Base-by-base conservation (phyloP, 2,113 vertebrate genomes). In the Python bivittatus region DNA sequence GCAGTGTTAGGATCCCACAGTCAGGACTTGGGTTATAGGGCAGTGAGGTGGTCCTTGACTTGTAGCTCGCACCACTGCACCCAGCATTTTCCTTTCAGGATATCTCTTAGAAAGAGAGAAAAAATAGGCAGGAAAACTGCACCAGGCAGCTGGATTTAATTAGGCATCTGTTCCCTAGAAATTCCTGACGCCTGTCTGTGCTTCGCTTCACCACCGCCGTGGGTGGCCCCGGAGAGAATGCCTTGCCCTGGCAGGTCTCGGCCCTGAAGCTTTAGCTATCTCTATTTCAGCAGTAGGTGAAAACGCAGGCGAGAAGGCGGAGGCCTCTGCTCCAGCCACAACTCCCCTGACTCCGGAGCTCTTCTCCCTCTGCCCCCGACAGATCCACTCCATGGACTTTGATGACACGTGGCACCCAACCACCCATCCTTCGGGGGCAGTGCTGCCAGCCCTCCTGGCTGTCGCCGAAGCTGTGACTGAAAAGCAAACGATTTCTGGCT, bases 311-410 rank as follows among this genome's bases (percentile, higher is more conserved):
- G 15, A 68, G 17, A 1, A 23, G 23, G 25, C 44, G 12, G 12
- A 60, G 1, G 44, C 1, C 22, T 38, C 11, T 11, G 8, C 25
- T 27, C 33, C 22, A 4, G 9, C 17, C 29, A 20, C 83, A 84
- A 11, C 17, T 38, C 33, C n/a, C 33, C n/a, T 17, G 48, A 42
- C 17, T 38, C 27, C 84, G 83, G 3, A 4, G 42, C 6, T 92
- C 91, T 58, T 93, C 56, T 88, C 92, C 89, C 52, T 9, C 42
- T 33, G 13, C 68, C 42, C 54, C 33, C 57, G 0, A 61, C 57
- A 99, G 99, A 98, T 99, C 88, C 99, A 99, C 96, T 98, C 99
- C 15, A 99, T 99, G 99, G 99, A 99, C 94, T 99, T 99, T 97
- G 99, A 99, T 0, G 99, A 99, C 95, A 99, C 98, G 0, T 99